Conservation (phyloP, 2,113 vertebrate species). For the Xyrauchen texanus region DNA sequence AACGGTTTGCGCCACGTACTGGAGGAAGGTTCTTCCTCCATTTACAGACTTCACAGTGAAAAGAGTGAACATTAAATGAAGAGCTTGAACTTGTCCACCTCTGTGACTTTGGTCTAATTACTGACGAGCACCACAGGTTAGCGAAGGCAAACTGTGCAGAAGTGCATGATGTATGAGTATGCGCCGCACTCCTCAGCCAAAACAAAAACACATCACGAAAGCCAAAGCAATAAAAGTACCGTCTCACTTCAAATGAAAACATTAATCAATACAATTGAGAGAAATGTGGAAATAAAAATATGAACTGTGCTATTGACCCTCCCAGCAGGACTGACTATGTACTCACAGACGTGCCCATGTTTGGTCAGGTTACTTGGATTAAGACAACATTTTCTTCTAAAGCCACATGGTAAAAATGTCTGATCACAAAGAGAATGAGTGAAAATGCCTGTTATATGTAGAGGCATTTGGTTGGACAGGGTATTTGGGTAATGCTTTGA, state of each 20-base stretch:
- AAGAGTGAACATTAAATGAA: conserved; percentile 2
- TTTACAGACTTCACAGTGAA: no score
- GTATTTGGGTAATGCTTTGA: no score
- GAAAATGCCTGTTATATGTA: no score
- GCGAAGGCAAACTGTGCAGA: conserved; percentile 11
- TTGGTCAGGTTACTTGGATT: conserved; percentile 47
- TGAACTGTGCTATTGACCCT: conserved; percentile 58
- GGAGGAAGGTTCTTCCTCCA: not conserved
- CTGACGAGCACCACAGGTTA: conserved; percentile 32
- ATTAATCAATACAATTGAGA: conserved; percentile 49
- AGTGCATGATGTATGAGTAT: conserved; percentile 42
- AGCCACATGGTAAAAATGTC: no score
- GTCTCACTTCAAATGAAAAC: conserved; percentile 48
- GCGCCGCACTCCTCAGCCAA: conserved; percentile 42
- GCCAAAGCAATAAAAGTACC: conserved; percentile 46
- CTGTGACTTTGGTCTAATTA: conserved; percentile 41
- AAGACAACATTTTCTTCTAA: conserved; percentile 28
- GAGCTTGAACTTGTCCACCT: conserved; percentile 28
- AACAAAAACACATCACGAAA: conserved; percentile 47
- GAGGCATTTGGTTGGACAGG: no score
- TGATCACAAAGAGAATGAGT: no score
- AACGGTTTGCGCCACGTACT: not conserved
- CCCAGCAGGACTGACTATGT: conserved; percentile 51
- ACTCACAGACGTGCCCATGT: conserved; percentile 51
- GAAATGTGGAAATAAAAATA: conserved; percentile 33